A percentile compares a stretch with the other conserved stretches of the same genome.
Conservation (phyloP, 2,888 invertebrate genomes). For the Phengaris arion region DNA sequence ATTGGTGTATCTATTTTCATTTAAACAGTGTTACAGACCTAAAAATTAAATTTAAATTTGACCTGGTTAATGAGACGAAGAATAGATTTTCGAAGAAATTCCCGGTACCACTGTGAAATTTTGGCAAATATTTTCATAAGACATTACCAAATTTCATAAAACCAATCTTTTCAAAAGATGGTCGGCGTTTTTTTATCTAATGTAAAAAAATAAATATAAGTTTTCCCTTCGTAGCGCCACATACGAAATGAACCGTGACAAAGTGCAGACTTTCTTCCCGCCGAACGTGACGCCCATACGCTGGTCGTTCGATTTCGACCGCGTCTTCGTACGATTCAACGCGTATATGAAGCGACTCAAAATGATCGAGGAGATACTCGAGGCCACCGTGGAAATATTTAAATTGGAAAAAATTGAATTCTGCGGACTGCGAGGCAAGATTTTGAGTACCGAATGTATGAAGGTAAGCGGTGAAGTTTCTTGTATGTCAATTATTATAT, state of each 20-base stretch:
- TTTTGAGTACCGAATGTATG: constrained; percentile 75
- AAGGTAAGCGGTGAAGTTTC: constrained; percentile 49
- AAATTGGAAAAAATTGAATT: constrained; percentile 93
- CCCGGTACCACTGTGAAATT: neutral
- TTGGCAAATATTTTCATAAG: too few relatives aligned
- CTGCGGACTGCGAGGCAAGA: constrained; percentile 83
- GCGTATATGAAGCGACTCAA: constrained; percentile 82
- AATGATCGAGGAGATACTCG: constrained; percentile 84
- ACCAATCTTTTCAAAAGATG: too few relatives aligned
- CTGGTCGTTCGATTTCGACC: constrained; percentile 87
- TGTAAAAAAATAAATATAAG: too few relatives aligned
- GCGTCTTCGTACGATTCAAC: constrained; percentile 84
- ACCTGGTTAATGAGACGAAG: too few relatives aligned
- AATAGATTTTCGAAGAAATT: too few relatives aligned
- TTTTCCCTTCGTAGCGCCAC: constrained; percentile 56
- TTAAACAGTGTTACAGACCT: too few relatives aligned
- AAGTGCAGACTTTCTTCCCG: constrained; percentile 77
- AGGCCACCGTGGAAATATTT: constrained; percentile 88
- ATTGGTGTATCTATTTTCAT: too few relatives aligned
- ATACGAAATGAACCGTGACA: constrained; percentile 76
- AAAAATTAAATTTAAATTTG: too few relatives aligned
- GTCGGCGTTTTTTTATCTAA: too few relatives aligned
- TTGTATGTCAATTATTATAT: too few relatives aligned
- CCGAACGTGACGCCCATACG: constrained; percentile 79
- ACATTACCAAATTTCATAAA: too few relatives aligned